Base-by-base conservation (phyloP, 2,888 invertebrate species). In the Cerceris rybyensis region DNA sequence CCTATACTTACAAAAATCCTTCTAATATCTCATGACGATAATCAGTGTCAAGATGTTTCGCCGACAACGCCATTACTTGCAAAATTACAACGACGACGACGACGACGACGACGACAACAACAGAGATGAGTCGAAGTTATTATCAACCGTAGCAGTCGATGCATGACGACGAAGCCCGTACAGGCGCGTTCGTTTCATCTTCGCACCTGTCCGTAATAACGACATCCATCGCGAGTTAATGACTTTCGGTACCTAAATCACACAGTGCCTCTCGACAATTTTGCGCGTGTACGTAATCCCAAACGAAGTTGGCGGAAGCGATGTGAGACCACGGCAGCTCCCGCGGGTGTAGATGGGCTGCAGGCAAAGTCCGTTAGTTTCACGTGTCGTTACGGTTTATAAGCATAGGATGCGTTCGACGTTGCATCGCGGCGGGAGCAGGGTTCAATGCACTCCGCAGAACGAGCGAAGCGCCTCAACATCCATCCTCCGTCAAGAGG, bases 331-430 rank as follows among this genome's bases (percentile, higher is more conserved):
- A 41, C 49, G 76, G 28, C 72, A 71, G 75, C 73, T 78, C 75
- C 80, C 65, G 82, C 83, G 82, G 83, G 87, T 85, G 85, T 82
- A 82, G 84, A 88, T 84, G 82, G 79, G 80, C 80, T 66, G 75
- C 67, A 65, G 79, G 82, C 81, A 70, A 75, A 84, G 78, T 81
- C 90, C 90, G 90, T 90, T 91, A 90, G 87, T 88, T 88, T 90
- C 88, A 88, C 87, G 88, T 88, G 90, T 90, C 90, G 90, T 90
- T 90, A 90, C 89, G 90, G 88, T 89, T 90, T 88, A 90, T 90
- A 89, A 90, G 86, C 90, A 87, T 89, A 82, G 87, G 89, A 90
- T 89, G 88, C 86, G 85, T 89, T 88, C 85, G 87, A 87, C 84
- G 84, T 87, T 83, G 82, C 84, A 76, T 74, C 74, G 73, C 75